Conservation (phyloP, 1,140 invertebrate species). For the Formica exsecta region DNA sequence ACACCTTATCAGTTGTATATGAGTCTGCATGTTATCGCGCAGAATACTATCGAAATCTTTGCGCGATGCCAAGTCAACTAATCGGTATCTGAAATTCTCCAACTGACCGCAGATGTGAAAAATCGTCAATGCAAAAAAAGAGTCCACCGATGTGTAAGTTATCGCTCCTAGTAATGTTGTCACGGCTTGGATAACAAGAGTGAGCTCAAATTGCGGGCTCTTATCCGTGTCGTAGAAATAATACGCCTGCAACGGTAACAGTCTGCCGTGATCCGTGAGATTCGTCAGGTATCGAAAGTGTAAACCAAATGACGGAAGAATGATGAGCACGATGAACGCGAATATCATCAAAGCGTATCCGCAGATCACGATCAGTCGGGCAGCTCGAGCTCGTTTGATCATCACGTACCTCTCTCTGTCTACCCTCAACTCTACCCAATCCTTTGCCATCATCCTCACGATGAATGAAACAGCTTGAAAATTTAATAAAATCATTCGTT, state of each 20-base stretch:
- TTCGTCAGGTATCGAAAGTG: background rate
- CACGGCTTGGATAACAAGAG: background rate
- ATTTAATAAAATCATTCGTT: background rate
- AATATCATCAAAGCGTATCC: slow-evolving; percentile 12
- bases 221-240: slow-evolving; percentile 1
- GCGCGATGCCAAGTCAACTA: background rate
- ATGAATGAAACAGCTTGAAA: background rate
- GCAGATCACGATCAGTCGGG: background rate
- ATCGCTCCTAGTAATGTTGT: background rate
- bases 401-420: slow-evolving; percentile 3
- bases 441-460: slow-evolving; percentile 49
- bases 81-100: slow-evolving; percentile 28
- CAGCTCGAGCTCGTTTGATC: slow-evolving; percentile 5
- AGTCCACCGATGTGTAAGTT: slow-evolving; percentile 27
- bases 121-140: slow-evolving; percentile 11
- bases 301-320: slow-evolving; percentile 33
- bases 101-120: slow-evolving; percentile 47
- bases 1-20: slow-evolving; percentile 54
- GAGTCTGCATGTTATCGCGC: background rate
- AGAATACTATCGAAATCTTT: background rate
- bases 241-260: slow-evolving; percentile 30
- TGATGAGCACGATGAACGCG: background rate
- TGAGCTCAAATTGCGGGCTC: slow-evolving; percentile 49
- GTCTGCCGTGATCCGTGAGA: background rate
- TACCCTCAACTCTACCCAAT: slow-evolving; percentile 42